Percentiles rank a stretch among this genome's conserved stretches.
Conservation (phyloP, 2,888 invertebrate genomes). For the Drosophila phalerata region DNA sequence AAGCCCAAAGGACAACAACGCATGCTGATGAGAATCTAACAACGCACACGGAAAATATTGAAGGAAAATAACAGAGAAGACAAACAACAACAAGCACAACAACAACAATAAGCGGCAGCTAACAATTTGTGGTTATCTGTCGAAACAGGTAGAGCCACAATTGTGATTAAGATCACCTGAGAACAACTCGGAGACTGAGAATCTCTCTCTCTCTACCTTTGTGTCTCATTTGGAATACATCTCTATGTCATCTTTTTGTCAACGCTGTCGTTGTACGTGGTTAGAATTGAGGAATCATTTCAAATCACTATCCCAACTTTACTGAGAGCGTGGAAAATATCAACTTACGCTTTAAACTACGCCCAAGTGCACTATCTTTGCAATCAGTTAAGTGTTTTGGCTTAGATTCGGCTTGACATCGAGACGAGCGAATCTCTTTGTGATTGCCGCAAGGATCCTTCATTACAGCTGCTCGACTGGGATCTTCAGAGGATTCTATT, state of each 20-base stretch:
- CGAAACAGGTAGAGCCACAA: slow-evolving; percentile 59
- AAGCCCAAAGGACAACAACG: slow-evolving; percentile 64
- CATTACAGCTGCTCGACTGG: slow-evolving; percentile 28
- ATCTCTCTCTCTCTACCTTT: background rate
- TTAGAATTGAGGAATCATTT: slow-evolving; percentile 45
- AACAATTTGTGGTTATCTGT: slow-evolving; percentile 78
- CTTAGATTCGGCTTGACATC: slow-evolving; percentile 58
- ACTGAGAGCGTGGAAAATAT: slow-evolving; percentile 69
- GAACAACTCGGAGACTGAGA: slow-evolving; percentile 17
- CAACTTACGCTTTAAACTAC: slow-evolving; percentile 61
- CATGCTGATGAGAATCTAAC: slow-evolving; percentile 78
- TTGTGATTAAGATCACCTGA: slow-evolving; percentile 64
- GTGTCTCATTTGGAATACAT: slow-evolving; percentile 22
- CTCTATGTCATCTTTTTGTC: slow-evolving; percentile 68
- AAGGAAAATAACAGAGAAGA: slow-evolving; percentile 18
- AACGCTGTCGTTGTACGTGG: slow-evolving; percentile 39
- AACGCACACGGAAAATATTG: slow-evolving; percentile 64
- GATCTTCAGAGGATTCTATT: background rate
- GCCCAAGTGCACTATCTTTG: slow-evolving; percentile 56
- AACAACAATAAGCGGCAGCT: slow-evolving; percentile 30
- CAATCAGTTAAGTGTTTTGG: slow-evolving; percentile 72
- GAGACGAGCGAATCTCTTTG: slow-evolving; percentile 58
- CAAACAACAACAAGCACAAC: slow-evolving; percentile 34
- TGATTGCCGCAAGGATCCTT: slow-evolving; percentile 23
- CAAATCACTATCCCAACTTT: slow-evolving; percentile 4